Evolutionary conservation across 1,140 invertebrate species (phyloP).

Genomic region (Eupeodes corollae): DNA sequence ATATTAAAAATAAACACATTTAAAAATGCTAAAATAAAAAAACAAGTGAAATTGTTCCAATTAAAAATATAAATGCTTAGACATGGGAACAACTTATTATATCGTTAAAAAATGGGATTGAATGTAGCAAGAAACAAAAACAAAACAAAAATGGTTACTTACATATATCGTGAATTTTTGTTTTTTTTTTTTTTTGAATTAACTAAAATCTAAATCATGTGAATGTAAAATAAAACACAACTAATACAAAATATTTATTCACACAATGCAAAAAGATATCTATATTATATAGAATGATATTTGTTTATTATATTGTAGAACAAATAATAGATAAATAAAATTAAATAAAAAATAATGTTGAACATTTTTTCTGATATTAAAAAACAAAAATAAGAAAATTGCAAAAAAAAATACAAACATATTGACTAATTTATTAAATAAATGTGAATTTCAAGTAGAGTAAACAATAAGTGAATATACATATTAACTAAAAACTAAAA

Average conservation of each 20-base stretch:
- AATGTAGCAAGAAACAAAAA: too few species aligned
- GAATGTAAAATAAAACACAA: too few species aligned
- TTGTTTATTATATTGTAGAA: too few species aligned
- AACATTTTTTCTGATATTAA: neutral
- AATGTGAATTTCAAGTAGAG: neutral
- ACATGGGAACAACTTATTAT: constrained; percentile 31
- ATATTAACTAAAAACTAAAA: too few species aligned
- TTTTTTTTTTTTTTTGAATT: too few species aligned
- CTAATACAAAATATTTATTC: too few species aligned
- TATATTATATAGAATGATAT: too few species aligned
- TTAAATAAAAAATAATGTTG: neutral
- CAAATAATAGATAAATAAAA: constrained; percentile 5
- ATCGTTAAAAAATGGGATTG: too few species aligned
- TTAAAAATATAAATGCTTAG: constrained; percentile 4
- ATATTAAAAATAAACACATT: constrained; percentile 4
- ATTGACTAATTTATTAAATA: neutral
- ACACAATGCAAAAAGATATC: too few species aligned
- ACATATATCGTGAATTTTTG: too few species aligned
- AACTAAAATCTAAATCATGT: too few species aligned
- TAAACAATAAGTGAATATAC: neutral
- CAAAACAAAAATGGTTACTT: too few species aligned
- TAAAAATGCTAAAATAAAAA: constrained; percentile 3
- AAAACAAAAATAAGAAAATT: neutral
- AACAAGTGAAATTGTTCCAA: constrained; percentile 11
- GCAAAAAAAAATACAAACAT: neutral